A percentile compares a stretch with the other conserved stretches of the same genome.
Conservation (phyloP, 2,113 vertebrate genomes). For the Nesogale talazaci region DNA sequence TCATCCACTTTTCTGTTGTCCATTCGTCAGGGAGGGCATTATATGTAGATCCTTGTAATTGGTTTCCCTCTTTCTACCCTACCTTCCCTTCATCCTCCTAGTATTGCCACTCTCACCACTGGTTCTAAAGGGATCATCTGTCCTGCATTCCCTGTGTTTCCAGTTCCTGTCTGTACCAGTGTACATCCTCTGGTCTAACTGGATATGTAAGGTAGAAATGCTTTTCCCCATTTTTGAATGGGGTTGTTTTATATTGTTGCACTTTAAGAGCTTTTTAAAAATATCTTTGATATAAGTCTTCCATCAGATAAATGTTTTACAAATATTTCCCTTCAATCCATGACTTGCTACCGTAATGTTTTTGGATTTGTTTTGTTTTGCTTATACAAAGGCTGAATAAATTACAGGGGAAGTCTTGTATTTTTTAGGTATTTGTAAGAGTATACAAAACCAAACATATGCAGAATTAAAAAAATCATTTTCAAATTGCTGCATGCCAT, state of each 20-base stretch:
- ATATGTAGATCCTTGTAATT: no score
- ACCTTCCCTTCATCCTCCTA: no score
- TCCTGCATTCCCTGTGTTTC: no score
- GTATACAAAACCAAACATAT: neutral
- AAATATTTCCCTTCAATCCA: neutral
- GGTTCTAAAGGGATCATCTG: no score
- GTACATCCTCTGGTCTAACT: no score
- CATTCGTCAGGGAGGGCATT: no score
- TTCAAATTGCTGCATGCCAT: neutral
- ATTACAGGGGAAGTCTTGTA: neutral
- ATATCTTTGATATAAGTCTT: neutral
- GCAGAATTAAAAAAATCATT: neutral
- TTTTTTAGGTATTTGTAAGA: slow-evolving; percentile 31
- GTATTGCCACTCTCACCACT: no score
- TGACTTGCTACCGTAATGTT: neutral
- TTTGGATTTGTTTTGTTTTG: neutral
- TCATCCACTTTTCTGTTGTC: no score
- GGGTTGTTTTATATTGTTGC: neutral
- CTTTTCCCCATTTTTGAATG: neutral
- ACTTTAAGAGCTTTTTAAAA: neutral
- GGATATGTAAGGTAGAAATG: no score
- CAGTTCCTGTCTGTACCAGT: no score
- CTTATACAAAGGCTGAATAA: slow-evolving; percentile 41
- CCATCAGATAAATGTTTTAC: neutral
- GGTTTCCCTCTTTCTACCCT: no score